Percentiles rank a stretch among this genome's conserved stretches.
These are phyloP conservation scores for Egretta garzetta DNA, from an alignment of 2,113 vertebrate genomes.

Conservation along the genomic window DNA sequence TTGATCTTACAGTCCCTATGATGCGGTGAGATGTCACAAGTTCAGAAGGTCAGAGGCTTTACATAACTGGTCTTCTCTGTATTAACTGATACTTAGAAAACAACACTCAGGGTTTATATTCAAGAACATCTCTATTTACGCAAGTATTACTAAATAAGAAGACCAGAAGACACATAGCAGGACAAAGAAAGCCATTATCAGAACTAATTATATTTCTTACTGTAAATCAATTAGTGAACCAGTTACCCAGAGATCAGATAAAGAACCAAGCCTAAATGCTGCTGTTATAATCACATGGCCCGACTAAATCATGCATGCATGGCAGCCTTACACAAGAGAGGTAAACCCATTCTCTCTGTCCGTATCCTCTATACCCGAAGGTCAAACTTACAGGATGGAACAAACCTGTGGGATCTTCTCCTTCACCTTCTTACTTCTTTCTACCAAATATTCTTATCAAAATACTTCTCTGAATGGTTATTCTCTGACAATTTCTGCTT, in stretches of 20 bases:
- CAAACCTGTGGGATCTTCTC: not conserved
- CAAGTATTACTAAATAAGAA: not conserved
- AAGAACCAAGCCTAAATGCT: not conserved
- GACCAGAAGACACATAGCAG: not conserved
- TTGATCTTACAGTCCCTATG: not conserved
- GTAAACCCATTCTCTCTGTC: not conserved
- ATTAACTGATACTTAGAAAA: not conserved
- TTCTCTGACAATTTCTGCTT: not conserved
- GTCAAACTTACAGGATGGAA: not conserved
- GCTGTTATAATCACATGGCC: not conserved
- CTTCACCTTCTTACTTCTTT: not conserved
- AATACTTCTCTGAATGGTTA: not conserved
- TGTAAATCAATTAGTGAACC: not conserved
- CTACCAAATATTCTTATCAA: not conserved
- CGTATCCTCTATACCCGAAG: accelerated
- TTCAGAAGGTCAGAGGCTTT: not conserved
- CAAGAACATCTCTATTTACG: not conserved
- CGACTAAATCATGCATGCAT: not conserved
- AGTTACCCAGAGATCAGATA: not conserved
- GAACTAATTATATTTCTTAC: not conserved
- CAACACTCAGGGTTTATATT: not conserved
- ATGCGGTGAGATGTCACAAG: not conserved
- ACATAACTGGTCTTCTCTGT: not conserved
- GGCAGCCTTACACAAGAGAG: not conserved
- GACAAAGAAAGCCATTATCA: not conserved